Evolutionary conservation across 2,113 vertebrate genomes (phyloP).

Genomic region (Nothoprocta pentlandii): DNA sequence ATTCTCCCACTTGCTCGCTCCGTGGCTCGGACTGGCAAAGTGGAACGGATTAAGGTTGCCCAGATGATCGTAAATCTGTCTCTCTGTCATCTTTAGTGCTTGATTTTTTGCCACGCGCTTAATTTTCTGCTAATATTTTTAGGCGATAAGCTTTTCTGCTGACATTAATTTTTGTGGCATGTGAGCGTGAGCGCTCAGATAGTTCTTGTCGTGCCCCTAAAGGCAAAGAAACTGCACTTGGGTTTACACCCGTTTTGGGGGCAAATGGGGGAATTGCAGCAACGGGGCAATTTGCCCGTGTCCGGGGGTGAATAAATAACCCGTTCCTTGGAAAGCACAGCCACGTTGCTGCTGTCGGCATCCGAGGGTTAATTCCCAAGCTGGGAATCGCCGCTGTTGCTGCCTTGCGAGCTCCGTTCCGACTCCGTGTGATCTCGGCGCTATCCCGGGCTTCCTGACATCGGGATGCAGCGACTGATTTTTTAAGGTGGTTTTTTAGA

Average conservation of each 20-base stretch:
- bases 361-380: not conserved
- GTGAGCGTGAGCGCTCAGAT: not conserved
- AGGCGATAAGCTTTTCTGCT: not conserved
- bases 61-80: slow-evolving; percentile 3
- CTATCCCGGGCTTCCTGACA: not conserved
- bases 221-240: not conserved
- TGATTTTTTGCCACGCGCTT: not conserved
- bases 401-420: slow-evolving; percentile 16
- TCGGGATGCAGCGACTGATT: not conserved
- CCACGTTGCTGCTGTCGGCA: not conserved
- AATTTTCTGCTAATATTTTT: not conserved
- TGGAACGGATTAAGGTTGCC: slow-evolving; percentile 2
- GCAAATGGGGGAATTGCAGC: not conserved
- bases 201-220: too few relatives aligned
- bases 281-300: not conserved
- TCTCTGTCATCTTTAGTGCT: not conserved
- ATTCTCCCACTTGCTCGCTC: not conserved
- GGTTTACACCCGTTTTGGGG: not conserved
- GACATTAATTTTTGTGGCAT: not conserved
- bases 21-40: not conserved
- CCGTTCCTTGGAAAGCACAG: not conserved
- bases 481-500: slow-evolving; percentile 18
- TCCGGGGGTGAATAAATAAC: too few relatives aligned
- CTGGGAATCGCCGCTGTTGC: not conserved
- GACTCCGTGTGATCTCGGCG: not conserved